These are phyloP conservation scores for Nannoperca australis DNA, from an alignment of 2,797 vertebrate species.

Conservation along the genomic window DNA sequence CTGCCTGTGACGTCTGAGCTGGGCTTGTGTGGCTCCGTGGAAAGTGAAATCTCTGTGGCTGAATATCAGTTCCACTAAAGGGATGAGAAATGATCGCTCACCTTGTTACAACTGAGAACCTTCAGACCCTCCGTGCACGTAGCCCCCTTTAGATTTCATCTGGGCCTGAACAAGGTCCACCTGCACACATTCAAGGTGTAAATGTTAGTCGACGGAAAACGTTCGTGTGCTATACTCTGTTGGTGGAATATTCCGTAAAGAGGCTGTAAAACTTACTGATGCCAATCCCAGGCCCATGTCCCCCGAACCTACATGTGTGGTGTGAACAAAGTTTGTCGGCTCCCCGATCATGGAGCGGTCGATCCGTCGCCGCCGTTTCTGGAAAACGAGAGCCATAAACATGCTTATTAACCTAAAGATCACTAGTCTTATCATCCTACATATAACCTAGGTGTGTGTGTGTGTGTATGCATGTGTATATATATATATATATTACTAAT, in stretches of 20 bases:
- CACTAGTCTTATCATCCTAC: too few relatives aligned
- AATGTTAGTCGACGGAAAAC: neutral
- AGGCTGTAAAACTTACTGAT: slow-evolving; percentile 64
- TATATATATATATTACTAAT: neutral
- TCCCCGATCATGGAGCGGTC: slow-evolving; percentile 92
- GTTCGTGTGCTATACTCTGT: rapidly evolving
- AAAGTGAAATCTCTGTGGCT: slow-evolving; percentile 19
- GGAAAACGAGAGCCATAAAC: slow-evolving; percentile 29
- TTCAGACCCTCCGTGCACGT: slow-evolving; percentile 79
- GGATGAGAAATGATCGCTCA: slow-evolving; percentile 42
- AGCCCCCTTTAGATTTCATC: slow-evolving; percentile 93
- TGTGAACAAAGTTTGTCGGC: slow-evolving; percentile 92
- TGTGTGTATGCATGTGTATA: too few relatives aligned
- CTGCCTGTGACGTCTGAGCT: neutral
- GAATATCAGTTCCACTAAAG: slow-evolving; percentile 12
- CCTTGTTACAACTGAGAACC: slow-evolving; percentile 83
- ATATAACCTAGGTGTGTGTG: neutral
- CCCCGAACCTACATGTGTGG: slow-evolving; percentile 88
- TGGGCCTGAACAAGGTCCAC: slow-evolving; percentile 89
- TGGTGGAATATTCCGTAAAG: neutral
- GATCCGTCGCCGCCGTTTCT: slow-evolving; percentile 89
- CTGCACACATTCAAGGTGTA: slow-evolving; percentile 70
- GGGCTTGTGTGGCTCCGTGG: neutral
- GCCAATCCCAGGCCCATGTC: slow-evolving; percentile 85
- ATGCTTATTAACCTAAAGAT: too few relatives aligned